These are phyloP conservation scores for Halesus radiatus DNA, from an alignment of 1,140 invertebrate genomes.

Conservation along the genomic window DNA sequence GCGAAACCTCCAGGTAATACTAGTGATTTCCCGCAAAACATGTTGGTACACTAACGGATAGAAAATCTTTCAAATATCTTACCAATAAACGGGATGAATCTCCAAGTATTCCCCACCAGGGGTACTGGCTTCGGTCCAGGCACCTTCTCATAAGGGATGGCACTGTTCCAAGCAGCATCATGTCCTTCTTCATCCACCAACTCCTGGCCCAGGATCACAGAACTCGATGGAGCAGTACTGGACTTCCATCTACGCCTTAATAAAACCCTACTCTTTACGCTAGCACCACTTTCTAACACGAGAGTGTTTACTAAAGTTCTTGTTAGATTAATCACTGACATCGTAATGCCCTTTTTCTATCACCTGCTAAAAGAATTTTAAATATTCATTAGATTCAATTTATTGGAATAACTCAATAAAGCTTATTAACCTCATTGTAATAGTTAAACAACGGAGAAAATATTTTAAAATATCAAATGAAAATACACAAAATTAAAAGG, in stretches of 20 bases:
- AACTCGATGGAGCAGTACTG: not conserved
- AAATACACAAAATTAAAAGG: no score
- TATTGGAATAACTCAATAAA: no score
- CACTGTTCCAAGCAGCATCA: slow-evolving; percentile 55
- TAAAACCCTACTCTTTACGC: not conserved
- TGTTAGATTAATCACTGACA: not conserved
- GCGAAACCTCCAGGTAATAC: no score
- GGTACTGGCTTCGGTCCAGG: slow-evolving; percentile 84
- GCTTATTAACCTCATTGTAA: no score
- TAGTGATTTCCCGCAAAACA: no score
- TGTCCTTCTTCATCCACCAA: not conserved
- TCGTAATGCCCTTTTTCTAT: not conserved
- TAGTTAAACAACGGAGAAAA: no score
- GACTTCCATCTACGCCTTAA: not conserved
- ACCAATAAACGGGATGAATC: slow-evolving; percentile 77
- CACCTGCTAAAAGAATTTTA: no score
- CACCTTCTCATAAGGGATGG: slow-evolving; percentile 71
- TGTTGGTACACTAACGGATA: no score
- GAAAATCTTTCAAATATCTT: slow-evolving; percentile 47
- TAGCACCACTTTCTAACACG: not conserved
- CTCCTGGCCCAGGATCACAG: not conserved
- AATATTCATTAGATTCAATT: no score
- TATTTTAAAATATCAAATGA: no score
- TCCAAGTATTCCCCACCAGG: slow-evolving; percentile 85
- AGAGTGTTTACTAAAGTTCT: not conserved